phyloP scores from a whole-genome alignment of 2,888 invertebrate genomes.

The Thelaira solivaga region DNA sequence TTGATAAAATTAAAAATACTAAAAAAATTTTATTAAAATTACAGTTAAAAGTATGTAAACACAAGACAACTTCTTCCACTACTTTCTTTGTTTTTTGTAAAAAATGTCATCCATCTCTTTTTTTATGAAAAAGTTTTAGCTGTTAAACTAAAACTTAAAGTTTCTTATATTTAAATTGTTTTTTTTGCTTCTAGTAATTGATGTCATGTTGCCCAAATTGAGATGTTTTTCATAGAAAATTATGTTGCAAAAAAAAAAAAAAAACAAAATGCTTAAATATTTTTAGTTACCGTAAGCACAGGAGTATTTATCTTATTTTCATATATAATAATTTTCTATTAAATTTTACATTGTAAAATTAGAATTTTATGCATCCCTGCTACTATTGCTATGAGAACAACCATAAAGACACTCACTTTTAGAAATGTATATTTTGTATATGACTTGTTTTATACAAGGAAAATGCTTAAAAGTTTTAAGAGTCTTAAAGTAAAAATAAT shows the following conservation, averaged over 20 bases:
- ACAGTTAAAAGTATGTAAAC: no score
- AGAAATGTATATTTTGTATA: neutral
- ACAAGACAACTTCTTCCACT: no score
- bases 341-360: conserved; percentile 38
- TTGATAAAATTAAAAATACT: no score
- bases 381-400: neutral
- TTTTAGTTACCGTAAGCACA: conserved; percentile 15
- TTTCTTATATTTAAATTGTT: no score
- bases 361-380: conserved; percentile 2
- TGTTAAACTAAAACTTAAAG: no score
- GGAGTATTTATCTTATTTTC: conserved; percentile 9
- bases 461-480: neutral
- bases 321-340: conserved; percentile 27
- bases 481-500: conserved; percentile 7
- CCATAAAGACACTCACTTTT: neutral
- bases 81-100: no score
- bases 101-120: no score
- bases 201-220: conserved; percentile 17
- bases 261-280: conserved; percentile 18
- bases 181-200: no score
- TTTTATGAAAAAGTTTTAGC: no score
- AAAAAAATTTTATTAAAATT: no score
- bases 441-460: neutral
- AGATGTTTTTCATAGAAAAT: neutral
- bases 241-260: no score